Evolutionary conservation across 2,888 invertebrate genomes (phyloP).

Genomic region (Dusona sp.): DNA sequence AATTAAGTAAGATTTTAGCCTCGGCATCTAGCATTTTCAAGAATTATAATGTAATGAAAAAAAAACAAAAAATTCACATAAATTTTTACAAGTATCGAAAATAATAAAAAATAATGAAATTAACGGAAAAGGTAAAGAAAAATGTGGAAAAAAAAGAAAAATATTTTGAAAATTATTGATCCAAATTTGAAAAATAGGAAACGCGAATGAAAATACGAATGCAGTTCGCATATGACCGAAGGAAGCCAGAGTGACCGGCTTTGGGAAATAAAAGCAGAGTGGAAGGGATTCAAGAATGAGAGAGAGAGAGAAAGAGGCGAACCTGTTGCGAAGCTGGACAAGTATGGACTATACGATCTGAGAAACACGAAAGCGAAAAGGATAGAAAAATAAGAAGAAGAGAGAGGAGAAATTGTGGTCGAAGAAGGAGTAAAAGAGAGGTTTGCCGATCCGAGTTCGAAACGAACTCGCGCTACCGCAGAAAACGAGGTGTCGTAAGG

Average conservation of each 20-base stretch:
- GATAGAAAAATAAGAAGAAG: slow-evolving; percentile 49
- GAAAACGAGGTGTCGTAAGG: slow-evolving; percentile 74
- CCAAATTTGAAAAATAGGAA: neutral
- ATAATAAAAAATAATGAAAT: neutral
- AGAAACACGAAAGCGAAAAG: slow-evolving; percentile 42
- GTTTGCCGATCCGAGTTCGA: slow-evolving; percentile 35
- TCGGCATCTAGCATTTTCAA: too few relatives aligned
- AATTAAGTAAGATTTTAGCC: neutral
- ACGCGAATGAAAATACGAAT: neutral
- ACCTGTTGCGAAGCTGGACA: slow-evolving; percentile 54
- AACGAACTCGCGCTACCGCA: slow-evolving; percentile 68
- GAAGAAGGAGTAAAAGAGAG: slow-evolving; percentile 42
- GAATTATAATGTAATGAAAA: too few relatives aligned
- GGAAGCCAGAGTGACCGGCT: neutral
- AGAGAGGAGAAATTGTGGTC: slow-evolving; percentile 47
- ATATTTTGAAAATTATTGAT: neutral
- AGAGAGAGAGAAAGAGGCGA: slow-evolving; percentile 32
- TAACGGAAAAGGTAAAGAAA: neutral
- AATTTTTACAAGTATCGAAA: neutral
- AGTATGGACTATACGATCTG: slow-evolving; percentile 1
- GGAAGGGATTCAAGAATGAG: slow-evolving; percentile 6
- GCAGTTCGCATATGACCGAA: neutral
- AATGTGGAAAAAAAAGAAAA: neutral
- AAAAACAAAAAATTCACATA: neutral
- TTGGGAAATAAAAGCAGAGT: neutral